These are phyloP conservation scores for Tauraco hartlaubi DNA, from an alignment of 2,797 vertebrate genomes.

Conservation along the genomic window DNA sequence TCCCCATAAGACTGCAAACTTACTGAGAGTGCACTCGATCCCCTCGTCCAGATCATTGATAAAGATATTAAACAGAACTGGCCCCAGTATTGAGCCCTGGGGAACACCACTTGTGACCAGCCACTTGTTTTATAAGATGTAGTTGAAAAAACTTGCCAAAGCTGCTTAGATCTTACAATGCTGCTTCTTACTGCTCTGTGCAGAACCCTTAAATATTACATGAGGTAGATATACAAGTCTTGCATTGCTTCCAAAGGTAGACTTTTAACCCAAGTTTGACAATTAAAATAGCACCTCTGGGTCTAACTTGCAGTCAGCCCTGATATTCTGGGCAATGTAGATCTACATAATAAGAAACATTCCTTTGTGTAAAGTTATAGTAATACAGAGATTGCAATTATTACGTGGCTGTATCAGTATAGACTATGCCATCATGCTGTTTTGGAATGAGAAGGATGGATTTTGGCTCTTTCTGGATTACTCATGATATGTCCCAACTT, in stretches of 20 bases:
- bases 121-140: neutral
- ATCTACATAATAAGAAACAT: accelerated
- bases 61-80: too few relatives aligned
- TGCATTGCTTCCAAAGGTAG: neutral
- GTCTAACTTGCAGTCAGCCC: neutral
- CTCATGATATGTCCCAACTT: neutral
- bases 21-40: too few relatives aligned
- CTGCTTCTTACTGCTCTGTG: neutral
- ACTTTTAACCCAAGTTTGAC: neutral
- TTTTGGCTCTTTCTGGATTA: neutral
- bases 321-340: neutral
- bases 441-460: neutral
- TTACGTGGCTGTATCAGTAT: neutral
- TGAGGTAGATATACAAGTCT: neutral
- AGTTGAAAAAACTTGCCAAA: neutral
- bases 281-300: neutral
- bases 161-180: neutral
- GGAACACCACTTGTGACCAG: too few relatives aligned
- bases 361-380: neutral
- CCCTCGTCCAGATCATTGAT: too few relatives aligned
- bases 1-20: too few relatives aligned
- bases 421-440: neutral
- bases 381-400: neutral
- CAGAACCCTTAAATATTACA: neutral
- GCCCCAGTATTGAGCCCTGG: too few relatives aligned